phyloP scores from a whole-genome alignment of 1,140 invertebrate species.

The Dinothrombium tinctorium region DNA sequence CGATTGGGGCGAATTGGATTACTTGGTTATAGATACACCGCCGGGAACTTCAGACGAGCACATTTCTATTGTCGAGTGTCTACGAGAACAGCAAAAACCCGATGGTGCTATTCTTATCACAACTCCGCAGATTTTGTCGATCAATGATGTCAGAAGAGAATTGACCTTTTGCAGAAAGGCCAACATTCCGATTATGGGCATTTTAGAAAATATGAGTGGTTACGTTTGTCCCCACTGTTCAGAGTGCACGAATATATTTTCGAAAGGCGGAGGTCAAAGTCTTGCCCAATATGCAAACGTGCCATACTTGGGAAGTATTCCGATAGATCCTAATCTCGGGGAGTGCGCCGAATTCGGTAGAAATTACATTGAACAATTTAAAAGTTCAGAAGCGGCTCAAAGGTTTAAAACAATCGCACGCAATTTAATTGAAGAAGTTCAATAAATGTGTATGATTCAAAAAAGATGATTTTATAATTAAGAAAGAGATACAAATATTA shows the following conservation, averaged over 20 bases:
- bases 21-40: constrained; percentile 71
- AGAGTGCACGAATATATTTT: constrained; percentile 62
- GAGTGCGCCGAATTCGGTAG: constrained; percentile 41
- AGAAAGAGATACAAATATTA: no score
- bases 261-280: constrained; percentile 53
- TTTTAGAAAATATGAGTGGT: constrained; percentile 88
- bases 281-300: constrained; percentile 46
- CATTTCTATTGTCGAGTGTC: constrained; percentile 40
- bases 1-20: constrained; percentile 70
- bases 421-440: constrained; percentile 3
- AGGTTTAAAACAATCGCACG: constrained; percentile 10
- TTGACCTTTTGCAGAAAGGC: constrained; percentile 87
- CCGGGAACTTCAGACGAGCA: constrained; percentile 93
- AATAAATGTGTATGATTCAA: neutral
- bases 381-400: constrained; percentile 9
- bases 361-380: constrained; percentile 40
- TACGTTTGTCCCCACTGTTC: constrained; percentile 71
- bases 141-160: constrained; percentile 82
- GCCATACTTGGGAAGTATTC: constrained; percentile 50
- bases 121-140: constrained; percentile 40
- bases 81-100: constrained; percentile 23
- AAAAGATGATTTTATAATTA: neutral
- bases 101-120: constrained; percentile 23
- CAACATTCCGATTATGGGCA: constrained; percentile 61
- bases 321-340: constrained; percentile 53